These are phyloP conservation scores for Oenanthe oenanthe DNA, from an alignment of 2,113 vertebrate genomes.

Conservation along the genomic window DNA sequence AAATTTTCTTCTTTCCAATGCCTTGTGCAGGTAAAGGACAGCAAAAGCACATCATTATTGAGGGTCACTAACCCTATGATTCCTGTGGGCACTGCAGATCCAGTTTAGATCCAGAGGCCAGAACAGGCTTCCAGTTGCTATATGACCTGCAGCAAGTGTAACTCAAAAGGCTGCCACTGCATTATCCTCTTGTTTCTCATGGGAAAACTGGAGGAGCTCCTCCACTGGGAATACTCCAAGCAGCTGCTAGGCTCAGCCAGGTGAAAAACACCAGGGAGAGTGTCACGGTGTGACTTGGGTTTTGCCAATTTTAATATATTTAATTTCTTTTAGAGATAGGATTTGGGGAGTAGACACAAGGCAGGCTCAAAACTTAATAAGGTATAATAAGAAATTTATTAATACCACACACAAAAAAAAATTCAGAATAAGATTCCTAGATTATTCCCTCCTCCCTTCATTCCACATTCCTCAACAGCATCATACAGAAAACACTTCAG, in stretches of 20 bases:
- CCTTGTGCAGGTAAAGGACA: neutral
- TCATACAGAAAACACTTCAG: too few species aligned
- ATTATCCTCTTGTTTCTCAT: neutral
- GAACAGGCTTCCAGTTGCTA: neutral
- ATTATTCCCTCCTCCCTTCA: too few species aligned
- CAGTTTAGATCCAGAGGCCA: neutral
- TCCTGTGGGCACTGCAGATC: neutral
- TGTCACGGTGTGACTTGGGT: too few species aligned
- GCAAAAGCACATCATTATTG: neutral
- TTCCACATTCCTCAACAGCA: too few species aligned
- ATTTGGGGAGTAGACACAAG: too few species aligned
- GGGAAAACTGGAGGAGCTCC: neutral
- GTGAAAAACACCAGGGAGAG: neutral
- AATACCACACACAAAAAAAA: too few species aligned
- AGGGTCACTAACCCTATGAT: neutral
- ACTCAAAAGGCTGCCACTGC: neutral
- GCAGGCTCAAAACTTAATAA: too few species aligned
- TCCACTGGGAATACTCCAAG: neutral
- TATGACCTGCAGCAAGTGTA: neutral
- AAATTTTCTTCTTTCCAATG: neutral
- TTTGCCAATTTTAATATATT: too few species aligned
- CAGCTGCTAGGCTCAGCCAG: neutral
- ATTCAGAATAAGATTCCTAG: too few species aligned
- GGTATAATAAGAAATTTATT: too few species aligned
- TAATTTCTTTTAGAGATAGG: too few species aligned